Conservation (phyloP, 2,113 vertebrate genomes). For the Rynchops niger region DNA sequence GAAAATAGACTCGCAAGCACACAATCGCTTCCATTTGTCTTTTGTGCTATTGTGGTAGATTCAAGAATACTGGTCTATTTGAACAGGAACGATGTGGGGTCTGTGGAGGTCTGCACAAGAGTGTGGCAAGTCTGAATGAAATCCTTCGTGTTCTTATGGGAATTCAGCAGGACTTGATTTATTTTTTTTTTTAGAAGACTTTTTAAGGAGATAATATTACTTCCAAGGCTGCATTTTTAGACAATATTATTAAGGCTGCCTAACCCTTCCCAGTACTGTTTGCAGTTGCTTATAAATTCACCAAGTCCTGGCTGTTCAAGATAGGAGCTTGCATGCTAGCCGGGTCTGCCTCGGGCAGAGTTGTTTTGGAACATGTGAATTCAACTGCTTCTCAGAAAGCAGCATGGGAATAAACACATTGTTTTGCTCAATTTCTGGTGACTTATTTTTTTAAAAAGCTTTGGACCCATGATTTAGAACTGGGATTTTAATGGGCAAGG, state of each 20-base stretch:
- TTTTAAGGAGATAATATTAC: not conserved
- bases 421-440: constrained; percentile 60
- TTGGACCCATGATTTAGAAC: constrained; percentile 16
- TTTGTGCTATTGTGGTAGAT: constrained; percentile 11
- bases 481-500: constrained; percentile 25
- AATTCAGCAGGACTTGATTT: not conserved
- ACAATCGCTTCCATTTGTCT: constrained; percentile 17
- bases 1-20: not conserved
- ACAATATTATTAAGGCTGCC: not conserved
- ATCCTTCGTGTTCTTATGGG: not conserved
- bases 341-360: constrained; percentile 19
- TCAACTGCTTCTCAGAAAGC: constrained; percentile 63
- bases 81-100: not conserved
- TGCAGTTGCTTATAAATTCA: constrained; percentile 38
- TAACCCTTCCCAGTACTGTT: not conserved
- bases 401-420: constrained; percentile 65
- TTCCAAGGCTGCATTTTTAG: not conserved
- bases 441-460: constrained; percentile 9
- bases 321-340: constrained; percentile 36
- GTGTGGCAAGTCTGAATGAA: not conserved
- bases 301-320: not conserved
- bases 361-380: constrained; percentile 62
- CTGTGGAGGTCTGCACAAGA: not conserved
- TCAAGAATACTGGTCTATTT: not conserved
- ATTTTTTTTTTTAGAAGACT: not conserved